Conservation (phyloP, 2,113 vertebrate species). For the Dasyurus viverrinus region DNA sequence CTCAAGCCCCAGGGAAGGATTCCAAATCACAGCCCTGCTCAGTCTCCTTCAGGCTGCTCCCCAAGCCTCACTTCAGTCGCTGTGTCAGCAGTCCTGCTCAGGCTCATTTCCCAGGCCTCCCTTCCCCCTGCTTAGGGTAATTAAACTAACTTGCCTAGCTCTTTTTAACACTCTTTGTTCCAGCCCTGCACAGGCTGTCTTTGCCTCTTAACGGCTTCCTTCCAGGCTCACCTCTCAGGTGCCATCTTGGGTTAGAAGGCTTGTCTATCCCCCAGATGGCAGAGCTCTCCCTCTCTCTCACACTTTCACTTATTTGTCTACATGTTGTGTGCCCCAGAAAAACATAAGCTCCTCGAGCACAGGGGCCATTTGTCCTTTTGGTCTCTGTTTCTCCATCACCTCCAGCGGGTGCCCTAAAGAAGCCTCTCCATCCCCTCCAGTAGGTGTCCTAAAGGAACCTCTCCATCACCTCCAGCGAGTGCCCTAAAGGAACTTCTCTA, state of each 20-base stretch:
- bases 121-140: too few relatives aligned
- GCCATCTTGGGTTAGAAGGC: neutral
- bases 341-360: neutral
- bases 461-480: too few relatives aligned
- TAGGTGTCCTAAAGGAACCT: too few relatives aligned
- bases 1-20: neutral
- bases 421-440: too few relatives aligned
- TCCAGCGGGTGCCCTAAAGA: neutral
- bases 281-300: neutral
- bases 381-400: neutral
- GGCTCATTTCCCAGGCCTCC: too few relatives aligned
- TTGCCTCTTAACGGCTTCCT: neutral
- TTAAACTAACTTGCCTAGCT: too few relatives aligned
- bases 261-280: neutral
- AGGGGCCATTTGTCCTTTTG: neutral
- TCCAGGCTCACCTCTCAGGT: neutral
- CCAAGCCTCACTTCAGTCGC: neutral
- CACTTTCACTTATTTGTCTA: neutral
- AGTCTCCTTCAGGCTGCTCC: too few relatives aligned
- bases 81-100: too few relatives aligned
- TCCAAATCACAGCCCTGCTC: neutral
- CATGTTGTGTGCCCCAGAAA: neutral
- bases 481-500: too few relatives aligned
- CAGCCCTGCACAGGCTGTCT: neutral
- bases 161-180: too few relatives aligned